Percentiles rank a stretch among this genome's conserved stretches.
These are phyloP conservation scores for Megaptera novaeangliae DNA, from an alignment of 2,113 vertebrate genomes.

Conservation along the genomic window DNA sequence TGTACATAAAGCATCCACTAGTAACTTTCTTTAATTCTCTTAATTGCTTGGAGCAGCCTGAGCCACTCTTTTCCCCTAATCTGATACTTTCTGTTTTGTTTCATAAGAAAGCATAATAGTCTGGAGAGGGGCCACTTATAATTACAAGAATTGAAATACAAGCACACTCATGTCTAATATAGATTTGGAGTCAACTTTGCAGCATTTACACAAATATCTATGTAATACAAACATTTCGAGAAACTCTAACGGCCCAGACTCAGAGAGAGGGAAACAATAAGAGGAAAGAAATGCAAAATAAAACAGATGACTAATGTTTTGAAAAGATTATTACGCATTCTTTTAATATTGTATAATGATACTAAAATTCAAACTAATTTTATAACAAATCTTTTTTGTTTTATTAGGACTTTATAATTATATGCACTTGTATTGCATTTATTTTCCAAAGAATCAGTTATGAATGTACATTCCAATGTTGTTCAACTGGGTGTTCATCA, in stretches of 20 bases:
- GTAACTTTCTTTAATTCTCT: slow-evolving; percentile 67
- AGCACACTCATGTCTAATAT: neutral
- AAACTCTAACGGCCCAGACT: neutral
- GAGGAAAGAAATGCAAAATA: neutral
- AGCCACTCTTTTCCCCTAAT: slow-evolving; percentile 37
- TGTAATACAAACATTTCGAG: neutral
- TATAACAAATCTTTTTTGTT: neutral
- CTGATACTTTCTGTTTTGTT: slow-evolving; percentile 29
- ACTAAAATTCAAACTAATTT: neutral
- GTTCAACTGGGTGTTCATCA: neutral
- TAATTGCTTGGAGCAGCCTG: slow-evolving; percentile 60
- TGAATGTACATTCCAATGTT: neutral
- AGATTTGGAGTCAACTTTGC: slow-evolving; percentile 5
- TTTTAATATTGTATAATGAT: neutral
- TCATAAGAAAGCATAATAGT: slow-evolving; percentile 50
- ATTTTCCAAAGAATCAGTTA: neutral
- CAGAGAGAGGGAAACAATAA: neutral
- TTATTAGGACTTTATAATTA: neutral
- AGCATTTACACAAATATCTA: neutral
- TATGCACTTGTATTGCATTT: neutral
- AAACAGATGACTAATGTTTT: neutral
- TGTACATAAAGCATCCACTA: slow-evolving; percentile 19
- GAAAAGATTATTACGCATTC: neutral
- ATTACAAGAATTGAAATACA: slow-evolving; percentile 31
- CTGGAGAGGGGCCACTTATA: slow-evolving; percentile 15